These are phyloP conservation scores for Frankliniella fusca DNA, from an alignment of 2,888 invertebrate genomes.

Conservation along the genomic window DNA sequence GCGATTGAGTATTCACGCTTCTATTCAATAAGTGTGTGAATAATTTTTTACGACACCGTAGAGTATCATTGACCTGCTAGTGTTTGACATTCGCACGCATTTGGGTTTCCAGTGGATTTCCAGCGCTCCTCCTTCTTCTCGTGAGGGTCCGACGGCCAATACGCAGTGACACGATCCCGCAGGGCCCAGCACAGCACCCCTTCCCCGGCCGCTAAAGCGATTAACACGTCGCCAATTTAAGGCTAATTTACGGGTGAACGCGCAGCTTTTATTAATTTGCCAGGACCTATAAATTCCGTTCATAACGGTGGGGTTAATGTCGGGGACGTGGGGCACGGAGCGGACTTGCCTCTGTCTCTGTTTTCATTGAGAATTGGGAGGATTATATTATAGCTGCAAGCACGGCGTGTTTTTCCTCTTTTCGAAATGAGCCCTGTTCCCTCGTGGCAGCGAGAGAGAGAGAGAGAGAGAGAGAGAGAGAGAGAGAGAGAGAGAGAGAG, in stretches of 20 bases:
- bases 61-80: too few relatives aligned
- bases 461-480: neutral
- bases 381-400: neutral
- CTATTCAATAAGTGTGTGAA: too few relatives aligned
- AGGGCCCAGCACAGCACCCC: neutral
- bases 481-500: neutral
- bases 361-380: neutral
- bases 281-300: neutral
- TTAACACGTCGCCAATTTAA: neutral
- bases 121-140: too few relatives aligned
- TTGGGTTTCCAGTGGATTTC: too few relatives aligned
- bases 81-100: too few relatives aligned
- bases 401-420: neutral
- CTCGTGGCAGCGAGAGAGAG: neutral
- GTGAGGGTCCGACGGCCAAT: too few relatives aligned
- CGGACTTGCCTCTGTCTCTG: too few relatives aligned
- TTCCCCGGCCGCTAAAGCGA: neutral
- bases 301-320: neutral
- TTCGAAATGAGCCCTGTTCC: neutral
- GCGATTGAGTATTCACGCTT: too few relatives aligned
- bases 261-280: slow-evolving; percentile 21
- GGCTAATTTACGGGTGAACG: slow-evolving; percentile 13
- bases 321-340: neutral
- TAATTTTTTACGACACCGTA: too few relatives aligned
- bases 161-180: too few relatives aligned